phyloP scores from a whole-genome alignment of 2,888 invertebrate species.

The Eilema depressum region DNA sequence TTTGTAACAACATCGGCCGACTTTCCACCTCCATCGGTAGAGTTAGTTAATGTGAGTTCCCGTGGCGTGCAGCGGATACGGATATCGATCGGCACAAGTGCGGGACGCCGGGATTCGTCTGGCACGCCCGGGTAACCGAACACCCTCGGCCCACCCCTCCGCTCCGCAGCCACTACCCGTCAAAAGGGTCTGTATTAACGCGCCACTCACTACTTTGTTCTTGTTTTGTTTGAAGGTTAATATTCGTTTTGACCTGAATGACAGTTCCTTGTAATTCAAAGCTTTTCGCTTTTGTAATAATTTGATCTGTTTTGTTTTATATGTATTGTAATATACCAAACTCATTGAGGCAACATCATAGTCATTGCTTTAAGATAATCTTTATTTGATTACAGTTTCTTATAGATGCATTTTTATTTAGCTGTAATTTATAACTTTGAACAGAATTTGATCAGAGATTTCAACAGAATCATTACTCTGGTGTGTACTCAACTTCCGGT shows the following conservation, averaged over 20 bases:
- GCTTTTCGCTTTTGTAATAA: constrained; percentile 29
- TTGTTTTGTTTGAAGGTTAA: constrained; percentile 87
- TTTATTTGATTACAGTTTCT: background rate
- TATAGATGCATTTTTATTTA: background rate
- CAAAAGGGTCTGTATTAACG: constrained; percentile 76
- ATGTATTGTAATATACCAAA: background rate
- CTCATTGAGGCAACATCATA: background rate
- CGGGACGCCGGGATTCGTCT: constrained; percentile 83
- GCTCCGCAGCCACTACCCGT: constrained; percentile 53
- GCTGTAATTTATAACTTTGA: background rate
- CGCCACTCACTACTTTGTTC: constrained; percentile 82
- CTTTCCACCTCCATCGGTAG: constrained; percentile 77
- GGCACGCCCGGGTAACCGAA: constrained; percentile 73
- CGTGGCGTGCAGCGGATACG: constrained; percentile 80
- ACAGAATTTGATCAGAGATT: background rate
- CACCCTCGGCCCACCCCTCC: constrained; percentile 59
- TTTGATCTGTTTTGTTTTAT: constrained; percentile 23
- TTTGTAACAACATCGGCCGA: constrained; percentile 83
- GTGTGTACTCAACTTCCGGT: background rate
- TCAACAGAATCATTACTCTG: background rate
- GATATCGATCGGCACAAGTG: constrained; percentile 83
- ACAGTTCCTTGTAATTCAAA: constrained; percentile 48
- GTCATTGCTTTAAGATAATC: background rate
- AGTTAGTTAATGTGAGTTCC: constrained; percentile 83
- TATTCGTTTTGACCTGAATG: constrained; percentile 76